These are phyloP conservation scores for Diloba caeruleocephala DNA, from an alignment of 2,888 invertebrate species.

Conservation along the genomic window DNA sequence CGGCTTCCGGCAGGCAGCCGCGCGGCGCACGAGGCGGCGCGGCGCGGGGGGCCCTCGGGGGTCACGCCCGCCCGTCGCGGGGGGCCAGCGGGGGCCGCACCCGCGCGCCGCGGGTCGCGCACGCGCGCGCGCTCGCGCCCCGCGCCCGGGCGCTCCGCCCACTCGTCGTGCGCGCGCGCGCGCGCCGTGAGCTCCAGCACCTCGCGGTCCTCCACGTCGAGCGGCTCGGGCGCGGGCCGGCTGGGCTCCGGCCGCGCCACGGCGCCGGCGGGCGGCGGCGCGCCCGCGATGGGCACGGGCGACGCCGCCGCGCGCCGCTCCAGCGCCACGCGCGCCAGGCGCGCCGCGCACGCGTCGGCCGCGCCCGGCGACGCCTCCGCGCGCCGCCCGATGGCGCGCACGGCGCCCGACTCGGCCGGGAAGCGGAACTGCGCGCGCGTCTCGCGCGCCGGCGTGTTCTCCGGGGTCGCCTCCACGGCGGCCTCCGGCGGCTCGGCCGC, in stretches of 20 bases:
- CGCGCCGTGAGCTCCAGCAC: constrained; percentile 85
- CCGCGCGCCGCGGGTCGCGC: constrained; percentile 47
- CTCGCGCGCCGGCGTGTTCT: constrained; percentile 95
- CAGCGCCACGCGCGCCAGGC: constrained; percentile 84
- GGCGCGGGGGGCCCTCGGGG: no score
- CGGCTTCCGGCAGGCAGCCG: constrained; percentile 36
- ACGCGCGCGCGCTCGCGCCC: constrained; percentile 40
- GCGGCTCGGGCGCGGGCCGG: constrained; percentile 68
- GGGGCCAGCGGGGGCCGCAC: constrained; percentile 34
- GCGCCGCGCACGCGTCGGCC: constrained; percentile 68
- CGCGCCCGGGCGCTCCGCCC: constrained; percentile 41
- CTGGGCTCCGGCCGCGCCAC: constrained; percentile 66
- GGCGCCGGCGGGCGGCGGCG: constrained; percentile 73
- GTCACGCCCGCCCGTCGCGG: constrained; percentile 23
- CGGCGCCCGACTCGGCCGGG: constrained; percentile 90
- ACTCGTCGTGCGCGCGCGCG: constrained; percentile 59
- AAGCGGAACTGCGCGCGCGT: constrained; percentile 81
- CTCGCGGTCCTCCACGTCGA: constrained; percentile 65
- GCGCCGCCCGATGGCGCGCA: constrained; percentile 90
- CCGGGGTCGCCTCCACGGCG: constrained; percentile 96
- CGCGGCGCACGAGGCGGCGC: constrained; percentile 52
- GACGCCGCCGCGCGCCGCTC: constrained; percentile 84
- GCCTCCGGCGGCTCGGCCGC: constrained; percentile 93
- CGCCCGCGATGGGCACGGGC: constrained; percentile 80
- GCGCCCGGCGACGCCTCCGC: constrained; percentile 88